Conservation (phyloP, 2,113 vertebrate genomes). For the Myanophis thanlyinensis region DNA sequence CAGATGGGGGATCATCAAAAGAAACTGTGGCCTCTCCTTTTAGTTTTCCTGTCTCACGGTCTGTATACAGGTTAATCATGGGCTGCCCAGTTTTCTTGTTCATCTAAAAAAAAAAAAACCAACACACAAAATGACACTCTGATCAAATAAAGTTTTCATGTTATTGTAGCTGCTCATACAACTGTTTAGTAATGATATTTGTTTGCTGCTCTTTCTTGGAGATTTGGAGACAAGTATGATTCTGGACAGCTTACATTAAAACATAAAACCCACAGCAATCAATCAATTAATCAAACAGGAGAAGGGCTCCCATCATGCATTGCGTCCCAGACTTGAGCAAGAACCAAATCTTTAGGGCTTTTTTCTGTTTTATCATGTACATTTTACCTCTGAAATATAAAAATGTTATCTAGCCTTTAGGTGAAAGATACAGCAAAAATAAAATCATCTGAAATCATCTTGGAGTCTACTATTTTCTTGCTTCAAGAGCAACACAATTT, state of each 20-base stretch:
- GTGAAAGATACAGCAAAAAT: background rate
- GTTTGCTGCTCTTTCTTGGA: background rate
- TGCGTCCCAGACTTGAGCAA: background rate
- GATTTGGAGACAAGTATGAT: background rate
- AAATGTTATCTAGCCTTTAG: background rate
- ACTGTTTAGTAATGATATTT: background rate
- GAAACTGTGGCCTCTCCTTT: slow-evolving; percentile 91
- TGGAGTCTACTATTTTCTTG: background rate
- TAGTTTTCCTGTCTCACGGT: slow-evolving; percentile 86
- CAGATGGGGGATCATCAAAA: slow-evolving; percentile 89
- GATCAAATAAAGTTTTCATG: background rate
- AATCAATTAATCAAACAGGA: background rate
- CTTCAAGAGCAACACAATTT: background rate
- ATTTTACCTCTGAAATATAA: background rate
- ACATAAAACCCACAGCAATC: background rate
- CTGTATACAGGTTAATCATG: slow-evolving; percentile 94
- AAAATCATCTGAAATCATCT: background rate
- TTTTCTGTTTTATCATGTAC: background rate
- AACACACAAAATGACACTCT: background rate
- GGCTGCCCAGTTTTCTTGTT: slow-evolving; percentile 91
- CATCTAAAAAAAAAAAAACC: slow-evolving; percentile 71
- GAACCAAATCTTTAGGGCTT: background rate
- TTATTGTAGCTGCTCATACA: background rate
- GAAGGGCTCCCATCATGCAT: background rate
- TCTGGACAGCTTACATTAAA: background rate